Base-by-base conservation (phyloP, 2,888 invertebrate species). In the Stegophylla sp. region DNA sequence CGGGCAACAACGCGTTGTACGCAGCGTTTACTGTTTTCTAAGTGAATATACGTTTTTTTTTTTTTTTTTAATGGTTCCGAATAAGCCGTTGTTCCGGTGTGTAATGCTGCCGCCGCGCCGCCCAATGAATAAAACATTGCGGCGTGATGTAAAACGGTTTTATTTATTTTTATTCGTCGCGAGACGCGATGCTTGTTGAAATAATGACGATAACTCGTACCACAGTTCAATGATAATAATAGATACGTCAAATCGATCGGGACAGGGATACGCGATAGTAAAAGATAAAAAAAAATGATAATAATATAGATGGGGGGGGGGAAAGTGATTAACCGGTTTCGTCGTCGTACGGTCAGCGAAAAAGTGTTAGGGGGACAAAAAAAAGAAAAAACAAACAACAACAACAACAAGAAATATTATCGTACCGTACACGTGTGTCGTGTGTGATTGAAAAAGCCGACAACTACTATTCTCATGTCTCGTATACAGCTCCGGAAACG, bases 401-500 rank as follows among this genome's bases (percentile, higher is more conserved):
- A 66, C 43, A 26, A 43, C 45, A 56, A 67, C n/a, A 77, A 67
- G 48, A 77, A 41, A 73, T 45, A 66, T n/a, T n/a, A n/a, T n/a
- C 66, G 53, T n/a, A 75, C n/a, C 2, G 41, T 76, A 66, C n/a
- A n/a, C 64, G 77, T 59, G 69, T 71, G 61, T 67, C 48, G 59
- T 34, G 15, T 59, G 61, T 71, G 79, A 79, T 79, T 79, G 79
- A 79, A 79, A 79, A 79, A 69, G 79, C 79, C 69, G 79, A 69
- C 69, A 53, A 64, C 64, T 64, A 23, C 34, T 63, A 74, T 75
- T 51, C 53, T 13, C 61, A 64, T 43, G 41, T 53, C 43, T n/a
- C n/a, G n/a, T 43, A 66, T 53, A 76, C 66, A 64, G 75, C 64
- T 76, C 75, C 75, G 23, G 64, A 66, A 76, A 76, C 23, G 75